Conservation (phyloP, 2,888 invertebrate genomes). For the Andrena bicolor region DNA sequence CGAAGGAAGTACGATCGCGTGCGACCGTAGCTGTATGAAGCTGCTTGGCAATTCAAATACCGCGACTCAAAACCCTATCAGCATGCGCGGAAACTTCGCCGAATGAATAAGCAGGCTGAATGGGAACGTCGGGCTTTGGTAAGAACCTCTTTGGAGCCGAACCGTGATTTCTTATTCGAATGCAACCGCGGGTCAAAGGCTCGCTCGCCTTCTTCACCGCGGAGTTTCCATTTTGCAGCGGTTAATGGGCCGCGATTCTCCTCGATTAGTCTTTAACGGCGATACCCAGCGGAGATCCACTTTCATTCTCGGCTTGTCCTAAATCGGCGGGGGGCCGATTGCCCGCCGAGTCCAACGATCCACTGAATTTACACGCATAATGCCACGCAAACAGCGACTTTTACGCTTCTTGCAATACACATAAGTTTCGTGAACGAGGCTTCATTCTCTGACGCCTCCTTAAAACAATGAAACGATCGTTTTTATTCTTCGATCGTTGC, state of each 20-base stretch:
- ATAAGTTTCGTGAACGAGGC: neutral
- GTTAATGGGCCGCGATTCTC: conserved; percentile 49
- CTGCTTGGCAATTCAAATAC: conserved; percentile 51
- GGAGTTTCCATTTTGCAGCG: conserved; percentile 27
- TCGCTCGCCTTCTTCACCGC: conserved; percentile 16
- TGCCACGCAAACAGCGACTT: neutral
- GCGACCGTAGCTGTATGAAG: conserved; percentile 9
- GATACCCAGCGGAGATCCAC: conserved; percentile 23
- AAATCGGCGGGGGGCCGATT: conserved; percentile 48
- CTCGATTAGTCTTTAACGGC: conserved; percentile 53
- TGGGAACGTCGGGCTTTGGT: neutral
- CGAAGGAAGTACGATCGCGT: conserved; percentile 39
- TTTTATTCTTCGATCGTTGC: neutral
- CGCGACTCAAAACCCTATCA: conserved; percentile 41
- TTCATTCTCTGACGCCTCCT: neutral
- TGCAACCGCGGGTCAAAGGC: conserved; percentile 51
- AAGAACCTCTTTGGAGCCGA: conserved; percentile 6
- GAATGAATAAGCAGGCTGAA: conserved; percentile 35
- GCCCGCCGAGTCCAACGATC: conserved; percentile 31
- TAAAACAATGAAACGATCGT: neutral
- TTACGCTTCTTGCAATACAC: conserved; percentile 11
- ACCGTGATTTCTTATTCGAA: conserved; percentile 48
- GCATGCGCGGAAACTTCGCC: conserved; percentile 36
- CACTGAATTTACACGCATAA: conserved; percentile 24
- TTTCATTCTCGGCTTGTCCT: conserved; percentile 37